phyloP scores from a whole-genome alignment of 2,888 invertebrate genomes.

The Coenonympha glycerion region DNA sequence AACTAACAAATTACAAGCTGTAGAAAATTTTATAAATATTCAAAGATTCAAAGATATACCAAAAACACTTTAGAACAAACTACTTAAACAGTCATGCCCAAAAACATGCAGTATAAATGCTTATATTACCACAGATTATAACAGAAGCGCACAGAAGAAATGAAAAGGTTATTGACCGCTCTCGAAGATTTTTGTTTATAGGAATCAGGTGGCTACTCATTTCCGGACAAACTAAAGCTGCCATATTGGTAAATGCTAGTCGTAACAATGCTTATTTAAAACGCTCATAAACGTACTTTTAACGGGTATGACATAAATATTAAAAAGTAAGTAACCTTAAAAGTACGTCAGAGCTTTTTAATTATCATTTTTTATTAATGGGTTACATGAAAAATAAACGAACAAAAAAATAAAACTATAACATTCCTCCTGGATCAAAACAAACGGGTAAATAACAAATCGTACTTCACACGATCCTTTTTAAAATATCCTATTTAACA shows the following conservation, averaged over 20 bases:
- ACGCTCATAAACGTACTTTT: conserved; percentile 58
- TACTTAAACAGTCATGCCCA: conserved; percentile 13
- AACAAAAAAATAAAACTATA: conserved; percentile 23
- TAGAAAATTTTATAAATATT: too few species aligned
- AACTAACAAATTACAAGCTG: background rate
- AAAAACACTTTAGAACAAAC: background rate
- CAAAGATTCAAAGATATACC: background rate
- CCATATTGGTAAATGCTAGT: conserved; percentile 76
- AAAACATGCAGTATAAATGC: conserved; percentile 16
- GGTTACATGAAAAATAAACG: conserved; percentile 33
- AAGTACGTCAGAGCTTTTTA: conserved; percentile 56
- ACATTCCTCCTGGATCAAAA: conserved; percentile 22
- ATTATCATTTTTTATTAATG: conserved; percentile 39
- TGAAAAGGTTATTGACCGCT: conserved; percentile 32
- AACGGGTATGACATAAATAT: conserved; percentile 21
- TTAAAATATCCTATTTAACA: conserved; percentile 11
- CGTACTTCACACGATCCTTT: conserved; percentile 18
- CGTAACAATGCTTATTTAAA: conserved; percentile 52
- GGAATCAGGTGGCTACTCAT: conserved; percentile 47
- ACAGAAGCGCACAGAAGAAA: conserved; percentile 25
- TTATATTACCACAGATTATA: conserved; percentile 10
- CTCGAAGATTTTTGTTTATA: conserved; percentile 37
- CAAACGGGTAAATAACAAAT: conserved; percentile 16
- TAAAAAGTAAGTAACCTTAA: conserved; percentile 44
- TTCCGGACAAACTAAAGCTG: conserved; percentile 56